These are phyloP conservation scores for Mastomys coucha DNA, from an alignment of 2,113 vertebrate species.

Conservation along the genomic window DNA sequence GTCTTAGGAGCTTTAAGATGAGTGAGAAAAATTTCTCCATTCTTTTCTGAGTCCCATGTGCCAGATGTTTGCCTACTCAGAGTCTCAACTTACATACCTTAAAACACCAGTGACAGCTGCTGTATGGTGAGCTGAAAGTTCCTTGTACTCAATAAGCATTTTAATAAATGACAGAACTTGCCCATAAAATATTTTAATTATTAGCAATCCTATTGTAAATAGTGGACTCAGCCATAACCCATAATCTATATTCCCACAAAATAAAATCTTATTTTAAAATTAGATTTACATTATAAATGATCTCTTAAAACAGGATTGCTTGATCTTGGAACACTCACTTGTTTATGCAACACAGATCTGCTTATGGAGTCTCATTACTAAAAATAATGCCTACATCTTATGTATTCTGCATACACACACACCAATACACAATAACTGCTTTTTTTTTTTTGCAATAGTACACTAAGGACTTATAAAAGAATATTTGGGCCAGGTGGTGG, in stretches of 20 bases:
- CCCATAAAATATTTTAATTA: conserved; percentile 21
- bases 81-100: not conserved
- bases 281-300: not conserved
- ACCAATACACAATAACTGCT: not conserved
- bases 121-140: not conserved
- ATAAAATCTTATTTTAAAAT: conserved; percentile 14
- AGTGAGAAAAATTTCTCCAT: not conserved
- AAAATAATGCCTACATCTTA: not conserved
- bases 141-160: not conserved
- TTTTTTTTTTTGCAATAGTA: not conserved
- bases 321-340: not conserved
- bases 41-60: not conserved
- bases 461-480: not conserved
- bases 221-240: not conserved
- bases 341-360: not conserved
- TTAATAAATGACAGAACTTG: conserved; percentile 1
- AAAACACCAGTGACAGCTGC: not conserved
- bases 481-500: no score
- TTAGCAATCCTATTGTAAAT: not conserved
- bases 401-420: not conserved
- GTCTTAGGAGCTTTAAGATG: not conserved
- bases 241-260: not conserved
- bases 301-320: not conserved
- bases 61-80: not conserved
- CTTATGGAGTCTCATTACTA: not conserved